Percentiles rank a stretch among this genome's conserved stretches.
Conservation (phyloP, 2,888 invertebrate genomes). For the Lepidochrysops patricia region DNA sequence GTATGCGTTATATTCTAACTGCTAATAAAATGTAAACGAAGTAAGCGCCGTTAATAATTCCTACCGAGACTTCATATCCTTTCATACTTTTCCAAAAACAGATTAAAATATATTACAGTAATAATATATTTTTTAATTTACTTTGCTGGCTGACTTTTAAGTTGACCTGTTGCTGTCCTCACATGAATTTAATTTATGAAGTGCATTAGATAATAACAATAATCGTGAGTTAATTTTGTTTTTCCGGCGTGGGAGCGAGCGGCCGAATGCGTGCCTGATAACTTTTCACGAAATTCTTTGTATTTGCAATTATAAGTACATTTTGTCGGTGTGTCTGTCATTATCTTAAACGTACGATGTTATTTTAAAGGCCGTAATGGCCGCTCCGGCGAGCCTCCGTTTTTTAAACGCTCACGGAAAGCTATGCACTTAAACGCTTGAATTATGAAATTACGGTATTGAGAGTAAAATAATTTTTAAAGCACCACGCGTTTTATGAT, state of each 20-base stretch:
- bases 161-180: too few species aligned
- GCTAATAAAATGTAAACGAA: not conserved
- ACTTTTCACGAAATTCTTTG: constrained; percentile 71
- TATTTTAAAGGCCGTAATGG: constrained; percentile 72
- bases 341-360: constrained; percentile 74
- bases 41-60: not conserved
- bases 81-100: not conserved
- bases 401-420: constrained; percentile 59
- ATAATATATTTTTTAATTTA: too few species aligned
- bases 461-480: constrained; percentile 48
- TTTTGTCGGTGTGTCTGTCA: constrained; percentile 72
- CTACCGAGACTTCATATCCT: not conserved
- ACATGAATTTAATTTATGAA: not conserved
- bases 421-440: constrained; percentile 74
- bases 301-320: constrained; percentile 71
- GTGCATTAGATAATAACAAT: constrained; percentile 7
- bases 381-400: constrained; percentile 55
- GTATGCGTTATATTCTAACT: not conserved
- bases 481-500: not conserved
- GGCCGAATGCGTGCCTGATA: constrained; percentile 51
- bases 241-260: constrained; percentile 44
- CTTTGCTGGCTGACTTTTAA: too few species aligned
- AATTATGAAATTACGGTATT: constrained; percentile 73
- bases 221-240: constrained; percentile 15
- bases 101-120: too few species aligned